Evolutionary conservation across 2,888 invertebrate species (phyloP).

Genomic region (Tetropium fuscum): DNA sequence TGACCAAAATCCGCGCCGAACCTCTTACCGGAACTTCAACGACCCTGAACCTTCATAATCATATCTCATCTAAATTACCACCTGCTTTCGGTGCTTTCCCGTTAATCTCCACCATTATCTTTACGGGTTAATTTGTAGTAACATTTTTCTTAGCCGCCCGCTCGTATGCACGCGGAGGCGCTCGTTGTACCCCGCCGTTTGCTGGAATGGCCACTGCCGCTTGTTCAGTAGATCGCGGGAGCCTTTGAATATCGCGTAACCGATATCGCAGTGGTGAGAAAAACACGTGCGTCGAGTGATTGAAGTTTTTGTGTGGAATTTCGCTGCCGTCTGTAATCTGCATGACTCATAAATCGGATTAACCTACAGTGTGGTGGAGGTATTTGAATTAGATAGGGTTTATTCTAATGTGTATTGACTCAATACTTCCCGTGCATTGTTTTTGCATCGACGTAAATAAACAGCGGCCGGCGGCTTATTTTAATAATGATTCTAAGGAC

Average conservation of each 20-base stretch:
- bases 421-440: slow-evolving; percentile 2
- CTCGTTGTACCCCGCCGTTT: slow-evolving; percentile 36
- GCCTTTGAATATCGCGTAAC: slow-evolving; percentile 21
- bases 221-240: slow-evolving; percentile 29
- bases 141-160: slow-evolving; percentile 32
- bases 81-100: too few relatives aligned
- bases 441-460: too few relatives aligned
- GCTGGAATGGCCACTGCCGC: slow-evolving; percentile 28
- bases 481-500: too few relatives aligned
- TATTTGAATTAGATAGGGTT: neutral
- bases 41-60: too few relatives aligned
- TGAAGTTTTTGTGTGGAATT: slow-evolving; percentile 18
- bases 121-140: too few relatives aligned
- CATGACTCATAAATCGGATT: slow-evolving; percentile 12
- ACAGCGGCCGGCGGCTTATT: too few relatives aligned
- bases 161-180: slow-evolving; percentile 39
- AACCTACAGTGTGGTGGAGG: slow-evolving; percentile 6
- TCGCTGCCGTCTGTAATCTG: neutral
- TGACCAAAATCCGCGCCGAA: too few relatives aligned
- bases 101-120: too few relatives aligned
- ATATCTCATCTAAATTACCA: too few relatives aligned
- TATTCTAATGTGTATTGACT: slow-evolving; percentile 2
- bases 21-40: too few relatives aligned
- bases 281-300: slow-evolving; percentile 33
- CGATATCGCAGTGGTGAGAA: slow-evolving; percentile 23